These are phyloP conservation scores for Catonia carolina DNA, from an alignment of 2,888 invertebrate genomes.

Conservation along the genomic window DNA sequence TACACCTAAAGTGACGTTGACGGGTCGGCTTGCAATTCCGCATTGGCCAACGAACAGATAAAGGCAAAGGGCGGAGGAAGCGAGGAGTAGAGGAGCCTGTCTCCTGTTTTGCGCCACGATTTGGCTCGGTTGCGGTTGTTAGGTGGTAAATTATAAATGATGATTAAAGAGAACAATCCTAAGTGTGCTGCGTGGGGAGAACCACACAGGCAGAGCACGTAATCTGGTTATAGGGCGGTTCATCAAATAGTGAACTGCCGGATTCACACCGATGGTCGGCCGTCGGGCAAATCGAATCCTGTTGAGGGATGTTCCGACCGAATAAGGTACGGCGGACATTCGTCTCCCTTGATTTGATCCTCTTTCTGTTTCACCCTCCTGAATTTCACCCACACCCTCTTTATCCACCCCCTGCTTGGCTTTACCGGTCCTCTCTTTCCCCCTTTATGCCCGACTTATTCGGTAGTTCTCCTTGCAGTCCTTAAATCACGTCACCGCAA, in stretches of 20 bases:
- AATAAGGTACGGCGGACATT: background rate
- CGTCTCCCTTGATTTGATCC: no score
- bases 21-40: background rate
- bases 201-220: background rate
- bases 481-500: no score
- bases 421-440: no score
- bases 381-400: no score
- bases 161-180: conserved; percentile 14
- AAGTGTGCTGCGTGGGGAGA: background rate
- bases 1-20: background rate
- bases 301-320: conserved; percentile 5
- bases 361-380: no score
- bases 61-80: no score
- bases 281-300: conserved; percentile 11
- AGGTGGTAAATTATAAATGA: conserved; percentile 8
- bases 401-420: no score
- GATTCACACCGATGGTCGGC: conserved; percentile 7
- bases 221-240: conserved; percentile 10
- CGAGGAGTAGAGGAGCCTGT: no score
- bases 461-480: no score
- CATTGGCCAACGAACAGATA: no score
- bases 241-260: conserved; percentile 9
- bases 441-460: no score
- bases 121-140: background rate
- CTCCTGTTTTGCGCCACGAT: background rate